Conservation (phyloP, 53 echinoderm and acorn worm genomes). For the Apostichopus leukothele region DNA sequence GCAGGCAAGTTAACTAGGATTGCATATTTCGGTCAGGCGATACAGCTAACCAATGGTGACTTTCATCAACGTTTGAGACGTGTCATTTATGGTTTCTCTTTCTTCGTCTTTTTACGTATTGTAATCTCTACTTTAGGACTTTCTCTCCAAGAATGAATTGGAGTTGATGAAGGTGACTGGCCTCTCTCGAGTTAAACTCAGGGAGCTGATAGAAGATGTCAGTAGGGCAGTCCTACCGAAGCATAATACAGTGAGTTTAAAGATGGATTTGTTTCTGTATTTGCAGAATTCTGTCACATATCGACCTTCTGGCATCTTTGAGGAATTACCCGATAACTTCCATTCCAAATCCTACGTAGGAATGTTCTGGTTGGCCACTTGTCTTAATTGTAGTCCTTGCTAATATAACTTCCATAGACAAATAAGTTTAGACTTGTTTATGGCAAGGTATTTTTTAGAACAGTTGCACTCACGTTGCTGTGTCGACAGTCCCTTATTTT, state of each 20-base stretch:
- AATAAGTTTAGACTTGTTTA: no score
- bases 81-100: background rate
- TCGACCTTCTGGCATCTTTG: background rate
- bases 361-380: no score
- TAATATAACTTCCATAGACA: no score
- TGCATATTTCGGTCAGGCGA: no score
- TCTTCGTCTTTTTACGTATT: background rate
- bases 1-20: no score
- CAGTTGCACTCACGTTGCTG: no score
- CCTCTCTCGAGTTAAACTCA: slow-evolving; percentile 56
- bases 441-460: no score
- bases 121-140: slow-evolving; percentile 55
- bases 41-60: no score
- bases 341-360: no score
- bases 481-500: no score
- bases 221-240: slow-evolving; percentile 73
- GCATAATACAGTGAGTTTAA: slow-evolving; percentile 63
- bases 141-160: slow-evolving; percentile 81
- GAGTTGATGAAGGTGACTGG: slow-evolving; percentile 80
- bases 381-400: no score
- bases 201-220: slow-evolving; percentile 49
- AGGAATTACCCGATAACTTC: background rate
- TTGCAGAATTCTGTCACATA: background rate
- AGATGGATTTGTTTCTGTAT: background rate
- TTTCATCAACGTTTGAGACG: no score